Conservation (phyloP, 1,140 invertebrate genomes). For the Dinothrombium tinctorium region DNA sequence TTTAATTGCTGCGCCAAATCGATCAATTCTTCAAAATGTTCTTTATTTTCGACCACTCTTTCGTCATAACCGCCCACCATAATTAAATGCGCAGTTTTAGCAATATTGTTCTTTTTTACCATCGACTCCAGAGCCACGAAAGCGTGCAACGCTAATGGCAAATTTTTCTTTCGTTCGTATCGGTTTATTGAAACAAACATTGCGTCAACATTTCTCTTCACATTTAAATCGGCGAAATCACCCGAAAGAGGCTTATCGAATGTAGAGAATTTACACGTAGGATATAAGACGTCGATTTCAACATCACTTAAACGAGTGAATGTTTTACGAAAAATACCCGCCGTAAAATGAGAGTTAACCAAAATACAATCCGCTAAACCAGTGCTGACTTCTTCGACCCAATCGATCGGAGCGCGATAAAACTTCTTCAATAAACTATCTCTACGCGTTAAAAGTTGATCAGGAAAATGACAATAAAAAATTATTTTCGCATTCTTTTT, state of each 20-base stretch:
- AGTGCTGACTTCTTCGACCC: slow-evolving; percentile 71
- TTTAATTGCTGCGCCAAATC: slow-evolving; percentile 34
- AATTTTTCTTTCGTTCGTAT: slow-evolving; percentile 90
- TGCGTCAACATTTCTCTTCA: slow-evolving; percentile 18
- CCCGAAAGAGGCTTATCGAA: slow-evolving; percentile 34
- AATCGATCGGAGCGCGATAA: slow-evolving; percentile 73
- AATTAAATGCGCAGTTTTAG: slow-evolving; percentile 45
- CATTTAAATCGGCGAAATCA: slow-evolving; percentile 15
- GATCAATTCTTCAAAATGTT: slow-evolving; percentile 55
- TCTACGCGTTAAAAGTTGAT: slow-evolving; percentile 45
- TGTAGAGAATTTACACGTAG: slow-evolving; percentile 58
- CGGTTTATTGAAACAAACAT: slow-evolving; percentile 84
- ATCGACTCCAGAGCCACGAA: slow-evolving; percentile 29
- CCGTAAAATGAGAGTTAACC: slow-evolving; percentile 84
- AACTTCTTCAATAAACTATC: slow-evolving; percentile 14
- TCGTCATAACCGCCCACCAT: slow-evolving; percentile 92
- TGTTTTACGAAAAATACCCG: slow-evolving; percentile 52
- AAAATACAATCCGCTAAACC: slow-evolving; percentile 35
- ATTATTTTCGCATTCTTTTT: slow-evolving; percentile 36
- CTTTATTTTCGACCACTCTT: slow-evolving; percentile 62
- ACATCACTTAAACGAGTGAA: slow-evolving; percentile 39
- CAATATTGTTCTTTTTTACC: slow-evolving; percentile 16
- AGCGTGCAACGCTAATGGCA: slow-evolving; percentile 54
- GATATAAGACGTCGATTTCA: slow-evolving; percentile 64
- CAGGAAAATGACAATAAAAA: slow-evolving; percentile 97